Base-by-base conservation (phyloP, 2,888 invertebrate genomes). In the Scelioninae gen. 1 region DNA sequence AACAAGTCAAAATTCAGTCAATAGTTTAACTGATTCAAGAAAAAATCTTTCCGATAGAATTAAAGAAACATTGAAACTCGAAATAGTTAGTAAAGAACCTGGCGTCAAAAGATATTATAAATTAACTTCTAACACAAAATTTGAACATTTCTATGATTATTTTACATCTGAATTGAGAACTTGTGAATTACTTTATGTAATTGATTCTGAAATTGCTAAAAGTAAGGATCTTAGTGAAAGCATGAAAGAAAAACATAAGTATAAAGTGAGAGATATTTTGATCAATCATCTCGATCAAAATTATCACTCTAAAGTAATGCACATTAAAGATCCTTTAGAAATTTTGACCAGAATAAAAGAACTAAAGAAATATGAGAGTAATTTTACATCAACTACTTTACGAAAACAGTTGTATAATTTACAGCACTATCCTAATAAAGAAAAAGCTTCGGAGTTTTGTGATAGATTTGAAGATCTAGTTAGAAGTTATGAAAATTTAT, bases 191-290 rank as follows among this genome's bases (percentile, higher is more conserved):
- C 45, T 47, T 13, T 15, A 47, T 11, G 45, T 47, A 7, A 47
- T 47, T 47, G 10, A 47, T 9, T 5, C 45, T n/a, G 15, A 47
- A 2, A 47, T 7, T 47, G 6, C n/a, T 3, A 15, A 47, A n/a
- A 10, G n/a, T n/a, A 7, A 47, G 9, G n/a, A 13, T 15, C n/a
- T 47, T 7, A 38, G 11, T 38, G 9, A 38, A 11, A 11, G 9
- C 5, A 38, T 11, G 23, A 75, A 72, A 66, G 79, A 84, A 45
- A 72, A 79, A 62, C 84, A 84, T 32, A 71, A 53, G 31, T 84
- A 62, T 29, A 85, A 81, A 80, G 85, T 85, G n/a, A 76, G 84
- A 78, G 85, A 85, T 34, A 85, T 86, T 32, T 51, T 86, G 29
- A 83, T 85, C 29, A 84, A 86, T 38, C 68, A 65, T 43, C 13